Conservation (phyloP, 1,140 invertebrate species). For the Aphelinus certus region DNA sequence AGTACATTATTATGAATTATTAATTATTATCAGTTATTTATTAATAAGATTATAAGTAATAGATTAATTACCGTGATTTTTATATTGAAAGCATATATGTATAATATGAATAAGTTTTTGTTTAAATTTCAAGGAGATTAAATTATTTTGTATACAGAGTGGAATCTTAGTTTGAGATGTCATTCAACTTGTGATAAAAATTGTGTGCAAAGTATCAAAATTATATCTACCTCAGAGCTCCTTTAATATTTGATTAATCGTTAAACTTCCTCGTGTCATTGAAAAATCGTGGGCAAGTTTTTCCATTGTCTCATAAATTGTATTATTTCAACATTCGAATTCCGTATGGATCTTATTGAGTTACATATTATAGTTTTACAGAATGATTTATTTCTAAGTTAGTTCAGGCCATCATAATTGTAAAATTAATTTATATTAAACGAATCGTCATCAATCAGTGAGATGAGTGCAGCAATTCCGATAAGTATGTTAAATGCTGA, state of each 20-base stretch:
- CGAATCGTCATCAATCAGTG: not conserved
- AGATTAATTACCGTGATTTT: conserved; percentile 2
- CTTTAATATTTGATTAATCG: too few species aligned
- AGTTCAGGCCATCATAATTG: not conserved
- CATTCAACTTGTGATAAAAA: too few species aligned
- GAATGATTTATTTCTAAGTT: not conserved
- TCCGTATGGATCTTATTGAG: not conserved
- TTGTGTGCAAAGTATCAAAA: too few species aligned
- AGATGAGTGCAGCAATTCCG: not conserved
- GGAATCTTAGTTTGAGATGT: not conserved
- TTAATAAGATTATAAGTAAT: conserved; percentile 5
- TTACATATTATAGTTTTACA: not conserved
- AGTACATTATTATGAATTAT: not conserved
- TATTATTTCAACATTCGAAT: conserved; percentile 24
- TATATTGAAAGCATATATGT: not conserved
- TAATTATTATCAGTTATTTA: not conserved
- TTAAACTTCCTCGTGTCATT: not conserved
- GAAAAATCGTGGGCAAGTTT: not conserved
- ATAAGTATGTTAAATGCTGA: not conserved
- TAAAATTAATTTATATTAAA: conserved; percentile 8
- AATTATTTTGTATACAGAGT: conserved; percentile 25
- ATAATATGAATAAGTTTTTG: not conserved
- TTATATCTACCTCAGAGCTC: too few species aligned
- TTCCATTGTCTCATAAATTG: conserved; percentile 11
- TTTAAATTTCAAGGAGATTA: not conserved